phyloP scores from a whole-genome alignment of 2,113 vertebrate species.

The Natator depressus region DNA sequence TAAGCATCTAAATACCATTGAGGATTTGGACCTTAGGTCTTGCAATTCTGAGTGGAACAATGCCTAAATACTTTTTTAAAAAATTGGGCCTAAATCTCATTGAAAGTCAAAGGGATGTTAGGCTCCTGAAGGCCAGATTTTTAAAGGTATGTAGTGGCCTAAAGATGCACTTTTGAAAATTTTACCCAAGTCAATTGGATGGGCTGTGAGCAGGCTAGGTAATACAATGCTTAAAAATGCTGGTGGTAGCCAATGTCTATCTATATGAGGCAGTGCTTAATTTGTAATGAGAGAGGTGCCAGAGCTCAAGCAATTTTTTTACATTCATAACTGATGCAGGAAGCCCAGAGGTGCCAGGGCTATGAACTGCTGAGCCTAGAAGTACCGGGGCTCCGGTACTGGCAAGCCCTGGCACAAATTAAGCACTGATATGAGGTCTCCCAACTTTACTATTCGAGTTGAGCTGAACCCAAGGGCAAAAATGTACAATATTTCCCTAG shows the following conservation, averaged over 20 bases:
- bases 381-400: no score
- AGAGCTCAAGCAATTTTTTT: no score
- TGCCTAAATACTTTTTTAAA: neutral
- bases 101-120: neutral
- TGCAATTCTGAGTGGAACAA: neutral
- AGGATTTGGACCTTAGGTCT: neutral
- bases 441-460: neutral
- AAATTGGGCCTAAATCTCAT: neutral
- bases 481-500: neutral
- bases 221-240: accelerated
- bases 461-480: neutral
- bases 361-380: no score
- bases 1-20: neutral
- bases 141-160: neutral
- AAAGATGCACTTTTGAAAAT: neutral
- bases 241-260: neutral
- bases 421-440: neutral
- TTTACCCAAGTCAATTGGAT: neutral
- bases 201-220: neutral
- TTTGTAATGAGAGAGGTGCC: neutral
- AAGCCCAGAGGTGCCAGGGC: no score
- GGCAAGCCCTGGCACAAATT: no score
- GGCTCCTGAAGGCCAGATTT: neutral
- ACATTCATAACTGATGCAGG: no score
- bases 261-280: neutral